Percentiles rank a stretch among this genome's conserved stretches.
phyloP scores from a whole-genome alignment of 2,888 invertebrate species.

The Chloromyia formosa region DNA sequence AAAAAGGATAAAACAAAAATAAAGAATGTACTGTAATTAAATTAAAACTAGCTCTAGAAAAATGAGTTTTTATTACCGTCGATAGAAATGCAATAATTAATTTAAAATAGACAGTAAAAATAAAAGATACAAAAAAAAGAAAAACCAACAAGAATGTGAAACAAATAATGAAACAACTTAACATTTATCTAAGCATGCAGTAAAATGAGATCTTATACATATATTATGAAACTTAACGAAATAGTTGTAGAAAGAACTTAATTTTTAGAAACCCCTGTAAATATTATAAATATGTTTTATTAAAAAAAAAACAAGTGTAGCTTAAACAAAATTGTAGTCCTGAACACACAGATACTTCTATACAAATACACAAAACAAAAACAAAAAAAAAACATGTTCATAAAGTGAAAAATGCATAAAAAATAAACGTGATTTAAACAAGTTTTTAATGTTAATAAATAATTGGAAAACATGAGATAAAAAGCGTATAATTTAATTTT shows the following conservation, averaged over 20 bases:
- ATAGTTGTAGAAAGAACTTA: neutral
- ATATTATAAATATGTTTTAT: constrained; percentile 43
- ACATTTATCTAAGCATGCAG: constrained; percentile 9
- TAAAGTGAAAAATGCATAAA: constrained; percentile 6
- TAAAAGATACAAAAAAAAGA: constrained; percentile 8
- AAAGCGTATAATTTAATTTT: neutral
- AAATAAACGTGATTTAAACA: constrained; percentile 30
- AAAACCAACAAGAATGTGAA: neutral
- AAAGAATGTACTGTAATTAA: neutral
- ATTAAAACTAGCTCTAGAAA: neutral
- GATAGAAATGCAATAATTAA: constrained; percentile 41
- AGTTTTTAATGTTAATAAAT: constrained; percentile 10
- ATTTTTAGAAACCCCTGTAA: constrained; percentile 28
- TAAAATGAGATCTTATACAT: neutral
- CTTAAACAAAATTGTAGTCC: constrained; percentile 12
- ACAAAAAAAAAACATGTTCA: constrained; percentile 12
- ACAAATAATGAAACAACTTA: neutral
- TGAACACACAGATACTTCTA: constrained; percentile 5
- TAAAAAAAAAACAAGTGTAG: constrained; percentile 13
- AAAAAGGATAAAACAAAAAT: neutral
- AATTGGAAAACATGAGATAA: constrained; percentile 5
- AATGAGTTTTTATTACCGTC: constrained; percentile 29
- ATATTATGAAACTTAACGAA: neutral
- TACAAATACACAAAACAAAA: constrained; percentile 1
- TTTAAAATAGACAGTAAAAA: constrained; percentile 26